Base-by-base conservation (phyloP, 2,113 vertebrate species). In the Anhinga anhinga region DNA sequence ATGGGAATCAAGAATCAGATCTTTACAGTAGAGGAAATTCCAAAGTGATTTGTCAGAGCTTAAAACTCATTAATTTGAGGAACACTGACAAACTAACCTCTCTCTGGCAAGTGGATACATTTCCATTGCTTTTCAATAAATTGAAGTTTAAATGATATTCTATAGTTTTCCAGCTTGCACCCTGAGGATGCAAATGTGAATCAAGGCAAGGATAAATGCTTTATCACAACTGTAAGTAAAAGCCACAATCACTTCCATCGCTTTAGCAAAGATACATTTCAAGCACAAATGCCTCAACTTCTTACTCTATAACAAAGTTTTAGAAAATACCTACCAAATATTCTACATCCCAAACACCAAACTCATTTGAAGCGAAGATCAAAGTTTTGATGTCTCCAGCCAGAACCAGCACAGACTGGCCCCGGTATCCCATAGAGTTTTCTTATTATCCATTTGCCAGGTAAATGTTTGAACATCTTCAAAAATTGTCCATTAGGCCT, bases 11-110 rank as follows among this genome's bases (percentile, higher is more conserved):
- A 78, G 52, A 94, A 71, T 65, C 34, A 53, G 25, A 96, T 84
- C 73, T 79, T 76, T 15, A 69, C n/a, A 86, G 76, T 12, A 85
- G 36, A 96, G 70, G 73, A 94, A 95, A 94, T 93, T 90, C 93
- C 82, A 29, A 47, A 91, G 52, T 67, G 84, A 50, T 80, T 72
- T 90, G 78, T 79, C 87, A 91, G 56, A 91, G 38, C 47, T 69
- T 87, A 85, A 96, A 95, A 36, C 4, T 10, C 52, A 85, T 93
- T 91, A 91, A 82, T 49, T 91, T 81, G 72, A 82, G 44, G 40
- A 89, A 80, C 45, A n/a, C 25, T 59, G 62, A 96, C 55, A 30
- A 93, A 85, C 47, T 72, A 55, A 86, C 55, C 25, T 93, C 52
- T 36, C 12, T 61, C 42, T 77, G 70, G 27, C 44, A 82, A 79